These are phyloP conservation scores for Styela clava DNA, from an alignment of 23 tunicate genomes.

Conservation along the genomic window DNA sequence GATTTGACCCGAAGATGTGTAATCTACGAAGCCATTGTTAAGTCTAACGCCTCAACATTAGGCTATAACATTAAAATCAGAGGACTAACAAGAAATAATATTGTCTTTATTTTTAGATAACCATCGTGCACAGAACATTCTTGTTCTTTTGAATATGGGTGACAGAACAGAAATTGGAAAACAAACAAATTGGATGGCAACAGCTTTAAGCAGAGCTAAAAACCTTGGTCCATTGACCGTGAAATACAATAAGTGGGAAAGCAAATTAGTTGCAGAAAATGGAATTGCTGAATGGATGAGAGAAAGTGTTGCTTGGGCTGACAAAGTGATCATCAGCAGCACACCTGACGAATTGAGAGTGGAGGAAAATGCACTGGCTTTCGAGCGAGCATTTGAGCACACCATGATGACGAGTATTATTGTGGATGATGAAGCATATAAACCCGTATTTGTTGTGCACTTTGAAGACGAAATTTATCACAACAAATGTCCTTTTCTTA, in stretches of 20 bases:
- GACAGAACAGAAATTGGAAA: slow-evolving; percentile 9
- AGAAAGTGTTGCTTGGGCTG: slow-evolving; percentile 5
- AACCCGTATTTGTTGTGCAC: slow-evolving; percentile 8
- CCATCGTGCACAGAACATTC: slow-evolving; percentile 5
- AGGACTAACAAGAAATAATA: no score
- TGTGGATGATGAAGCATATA: background rate
- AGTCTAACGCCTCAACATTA: no score
- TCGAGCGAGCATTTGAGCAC: slow-evolving; percentile 6
- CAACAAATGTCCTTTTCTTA: slow-evolving; percentile 1
- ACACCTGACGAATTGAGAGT: slow-evolving; percentile 12
- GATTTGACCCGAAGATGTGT: no score
- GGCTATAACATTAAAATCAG: no score
- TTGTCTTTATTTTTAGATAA: background rate
- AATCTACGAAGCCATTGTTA: no score
- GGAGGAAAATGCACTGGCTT: background rate
- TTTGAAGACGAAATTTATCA: background rate
- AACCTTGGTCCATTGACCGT: slow-evolving; percentile 15
- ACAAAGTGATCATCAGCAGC: slow-evolving; percentile 19
- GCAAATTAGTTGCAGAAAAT: background rate
- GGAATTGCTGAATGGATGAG: slow-evolving; percentile 18
- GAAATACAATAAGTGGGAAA: slow-evolving; percentile 27
- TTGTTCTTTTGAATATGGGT: slow-evolving; percentile 6
- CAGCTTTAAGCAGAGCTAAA: slow-evolving; percentile 5
- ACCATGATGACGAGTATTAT: background rate
- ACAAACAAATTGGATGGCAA: slow-evolving; percentile 24